phyloP scores from a whole-genome alignment of 1,140 invertebrate genomes.

The Archegozetes longisetosus region DNA sequence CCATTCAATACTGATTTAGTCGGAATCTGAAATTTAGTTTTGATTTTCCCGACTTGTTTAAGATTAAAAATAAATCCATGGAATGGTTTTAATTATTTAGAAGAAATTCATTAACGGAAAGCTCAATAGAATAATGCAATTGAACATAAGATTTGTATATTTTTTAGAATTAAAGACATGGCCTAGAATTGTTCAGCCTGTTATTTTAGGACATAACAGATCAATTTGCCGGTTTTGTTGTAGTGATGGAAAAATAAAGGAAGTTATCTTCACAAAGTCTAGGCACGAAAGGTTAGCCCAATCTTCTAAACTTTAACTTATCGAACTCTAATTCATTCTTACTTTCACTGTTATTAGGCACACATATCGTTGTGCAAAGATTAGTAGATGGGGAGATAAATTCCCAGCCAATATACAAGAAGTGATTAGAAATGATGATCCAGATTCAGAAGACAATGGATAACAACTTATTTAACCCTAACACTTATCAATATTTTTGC shows the following conservation, averaged over 20 bases:
- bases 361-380: neutral
- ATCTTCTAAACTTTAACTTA: neutral
- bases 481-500: too few relatives aligned
- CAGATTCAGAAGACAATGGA: too few relatives aligned
- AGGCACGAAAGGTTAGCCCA: constrained; percentile 50
- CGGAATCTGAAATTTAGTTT: too few relatives aligned
- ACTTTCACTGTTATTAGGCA: neutral
- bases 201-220: constrained; percentile 46
- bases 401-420: neutral
- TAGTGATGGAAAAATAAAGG: constrained; percentile 48
- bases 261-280: constrained; percentile 52
- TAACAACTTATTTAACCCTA: too few relatives aligned
- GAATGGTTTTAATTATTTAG: too few relatives aligned
- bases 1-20: too few relatives aligned
- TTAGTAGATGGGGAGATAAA: constrained; percentile 4
- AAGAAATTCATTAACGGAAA: too few relatives aligned
- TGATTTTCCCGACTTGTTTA: too few relatives aligned
- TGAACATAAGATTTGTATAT: neutral
- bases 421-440: neutral
- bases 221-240: constrained; percentile 61
- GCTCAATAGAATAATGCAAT: too few relatives aligned
- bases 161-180: constrained; percentile 34
- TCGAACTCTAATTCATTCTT: neutral
- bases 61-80: too few relatives aligned
- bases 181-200: constrained; percentile 55